Conservation (phyloP, 1,140 invertebrate genomes). For the Drosophila parvula region DNA sequence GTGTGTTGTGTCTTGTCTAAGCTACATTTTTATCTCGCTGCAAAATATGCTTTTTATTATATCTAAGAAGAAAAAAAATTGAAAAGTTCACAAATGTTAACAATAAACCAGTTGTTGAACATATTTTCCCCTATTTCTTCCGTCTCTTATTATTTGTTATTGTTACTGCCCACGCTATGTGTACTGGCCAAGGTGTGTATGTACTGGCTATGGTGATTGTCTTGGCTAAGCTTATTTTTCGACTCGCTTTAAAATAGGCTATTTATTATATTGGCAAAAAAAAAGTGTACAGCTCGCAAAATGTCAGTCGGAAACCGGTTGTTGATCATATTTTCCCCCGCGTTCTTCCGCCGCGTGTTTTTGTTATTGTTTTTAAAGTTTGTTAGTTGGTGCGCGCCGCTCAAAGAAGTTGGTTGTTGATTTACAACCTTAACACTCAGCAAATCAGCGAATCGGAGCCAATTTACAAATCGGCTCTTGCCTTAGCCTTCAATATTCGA, state of each 20-base stretch:
- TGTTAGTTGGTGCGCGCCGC: constrained; percentile 66
- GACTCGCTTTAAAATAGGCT: constrained; percentile 5
- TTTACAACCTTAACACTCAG: constrained; percentile 21
- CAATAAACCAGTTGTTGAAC: too few species aligned
- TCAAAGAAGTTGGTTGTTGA: constrained; percentile 73
- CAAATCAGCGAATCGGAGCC: constrained; percentile 14
- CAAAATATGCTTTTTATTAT: constrained; percentile 1
- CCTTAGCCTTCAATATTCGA: constrained; percentile 6
- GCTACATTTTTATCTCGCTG: background rate
- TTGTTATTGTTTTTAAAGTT: constrained; percentile 60
- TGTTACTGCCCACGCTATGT: too few species aligned
- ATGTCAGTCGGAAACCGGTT: constrained; percentile 28
- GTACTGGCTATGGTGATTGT: background rate
- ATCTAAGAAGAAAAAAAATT: too few species aligned
- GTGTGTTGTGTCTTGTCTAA: background rate
- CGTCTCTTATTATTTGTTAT: too few species aligned
- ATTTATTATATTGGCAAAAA: background rate
- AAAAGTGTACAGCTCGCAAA: constrained; percentile 1
- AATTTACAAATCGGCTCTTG: constrained; percentile 6
- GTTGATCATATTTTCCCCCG: constrained; percentile 15
- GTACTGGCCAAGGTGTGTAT: background rate
- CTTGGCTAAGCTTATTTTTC: background rate
- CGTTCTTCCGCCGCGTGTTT: constrained; percentile 33
- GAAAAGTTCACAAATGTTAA: too few species aligned
- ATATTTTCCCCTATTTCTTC: too few species aligned